A percentile compares a stretch with the other conserved stretches of the same genome.
Evolutionary conservation across 2,113 vertebrate genomes (phyloP).

Genomic region (Cyanoderma ruficeps): DNA sequence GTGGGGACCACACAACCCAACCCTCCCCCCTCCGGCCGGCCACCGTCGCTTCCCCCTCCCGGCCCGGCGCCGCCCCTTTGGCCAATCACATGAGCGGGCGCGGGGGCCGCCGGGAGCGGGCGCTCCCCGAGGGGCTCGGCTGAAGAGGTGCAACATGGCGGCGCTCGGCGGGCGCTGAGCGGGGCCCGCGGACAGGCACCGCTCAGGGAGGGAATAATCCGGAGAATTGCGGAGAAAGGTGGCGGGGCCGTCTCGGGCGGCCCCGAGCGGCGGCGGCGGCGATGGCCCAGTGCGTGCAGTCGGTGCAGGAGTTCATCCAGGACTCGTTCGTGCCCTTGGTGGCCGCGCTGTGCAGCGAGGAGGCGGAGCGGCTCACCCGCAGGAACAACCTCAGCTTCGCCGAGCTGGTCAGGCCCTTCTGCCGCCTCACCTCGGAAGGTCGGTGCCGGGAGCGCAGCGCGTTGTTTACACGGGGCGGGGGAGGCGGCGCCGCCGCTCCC

Average conservation of each 20-base stretch:
- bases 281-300: slow-evolving; percentile 95
- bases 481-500: neutral
- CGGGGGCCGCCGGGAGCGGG: slow-evolving; percentile 64
- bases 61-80: neutral
- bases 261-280: neutral
- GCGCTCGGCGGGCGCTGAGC: neutral
- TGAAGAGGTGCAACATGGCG: neutral
- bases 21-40: neutral
- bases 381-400: slow-evolving; percentile 92
- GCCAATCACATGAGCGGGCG: slow-evolving; percentile 68
- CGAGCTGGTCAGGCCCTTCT: slow-evolving; percentile 93
- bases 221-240: neutral
- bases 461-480: slow-evolving; percentile 20
- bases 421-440: slow-evolving; percentile 96
- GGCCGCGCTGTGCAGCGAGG: slow-evolving; percentile 92
- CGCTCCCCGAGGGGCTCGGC: neutral
- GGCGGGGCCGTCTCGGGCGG: slow-evolving; percentile 15
- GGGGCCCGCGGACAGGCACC: neutral
- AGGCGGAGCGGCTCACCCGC: slow-evolving; percentile 88
- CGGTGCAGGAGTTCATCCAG: slow-evolving; percentile 96
- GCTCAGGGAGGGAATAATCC: neutral
- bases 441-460: slow-evolving; percentile 42
- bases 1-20: rapidly evolving
- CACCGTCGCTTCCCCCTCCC: neutral
- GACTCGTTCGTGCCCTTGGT: slow-evolving; percentile 96